phyloP scores from a whole-genome alignment of 37 sponge, comb jelly and placozoan species.

The Tethya wilhelma region DNA sequence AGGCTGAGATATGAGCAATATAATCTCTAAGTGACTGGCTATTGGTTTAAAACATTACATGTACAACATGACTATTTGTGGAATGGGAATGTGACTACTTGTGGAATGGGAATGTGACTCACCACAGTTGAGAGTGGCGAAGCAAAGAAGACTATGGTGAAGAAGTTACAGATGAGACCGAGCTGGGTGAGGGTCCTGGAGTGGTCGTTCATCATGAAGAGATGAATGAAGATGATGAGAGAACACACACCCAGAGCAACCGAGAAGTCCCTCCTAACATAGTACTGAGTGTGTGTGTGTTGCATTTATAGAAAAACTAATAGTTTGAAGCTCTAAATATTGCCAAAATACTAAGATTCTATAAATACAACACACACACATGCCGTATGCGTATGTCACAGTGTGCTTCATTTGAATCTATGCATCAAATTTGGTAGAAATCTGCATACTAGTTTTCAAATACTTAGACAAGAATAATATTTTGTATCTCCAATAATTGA shows the following conservation, averaged over 20 bases:
- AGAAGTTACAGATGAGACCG: constrained; percentile 70
- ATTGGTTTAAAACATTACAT: neutral
- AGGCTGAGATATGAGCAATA: neutral
- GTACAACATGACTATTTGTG: neutral
- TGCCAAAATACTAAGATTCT: too few relatives aligned
- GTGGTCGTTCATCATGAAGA: constrained; percentile 11
- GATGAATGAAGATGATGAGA: constrained; percentile 19
- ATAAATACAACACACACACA: too few relatives aligned
- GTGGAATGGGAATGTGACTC: neutral
- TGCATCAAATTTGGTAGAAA: too few relatives aligned
- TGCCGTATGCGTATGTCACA: too few relatives aligned
- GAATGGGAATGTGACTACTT: neutral
- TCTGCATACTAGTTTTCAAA: too few relatives aligned
- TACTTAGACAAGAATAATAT: too few relatives aligned
- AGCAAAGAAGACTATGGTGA: constrained; percentile 75
- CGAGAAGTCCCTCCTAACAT: constrained; percentile 27
- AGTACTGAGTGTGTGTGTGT: too few relatives aligned
- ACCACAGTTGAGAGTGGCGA: constrained; percentile 77
- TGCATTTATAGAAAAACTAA: too few relatives aligned
- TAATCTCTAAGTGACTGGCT: neutral
- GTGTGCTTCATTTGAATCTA: too few relatives aligned
- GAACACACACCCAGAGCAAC: constrained; percentile 23
- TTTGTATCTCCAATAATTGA: too few relatives aligned
- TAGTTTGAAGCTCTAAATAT: too few relatives aligned
- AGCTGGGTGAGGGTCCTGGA: constrained; percentile 16